Conservation (phyloP, 1,140 invertebrate species). For the Tribolium castaneum region DNA sequence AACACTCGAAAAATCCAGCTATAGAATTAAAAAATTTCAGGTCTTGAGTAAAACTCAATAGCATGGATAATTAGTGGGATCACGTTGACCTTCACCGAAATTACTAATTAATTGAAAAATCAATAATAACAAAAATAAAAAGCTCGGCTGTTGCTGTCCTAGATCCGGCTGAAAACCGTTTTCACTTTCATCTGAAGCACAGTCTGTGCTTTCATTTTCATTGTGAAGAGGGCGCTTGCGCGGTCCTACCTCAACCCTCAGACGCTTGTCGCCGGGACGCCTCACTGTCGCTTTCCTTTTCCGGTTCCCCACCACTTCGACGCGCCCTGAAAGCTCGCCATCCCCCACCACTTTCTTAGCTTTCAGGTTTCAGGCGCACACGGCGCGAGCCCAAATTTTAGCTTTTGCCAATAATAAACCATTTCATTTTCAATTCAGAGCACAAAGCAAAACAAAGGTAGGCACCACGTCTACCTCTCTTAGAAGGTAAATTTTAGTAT, state of each 20-base stretch:
- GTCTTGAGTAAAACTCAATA: neutral
- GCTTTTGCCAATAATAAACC: neutral
- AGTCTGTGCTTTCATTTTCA: constrained; percentile 15
- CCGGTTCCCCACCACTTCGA: constrained; percentile 39
- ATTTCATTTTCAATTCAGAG: no score
- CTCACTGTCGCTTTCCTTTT: constrained; percentile 46
- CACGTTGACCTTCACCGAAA: no score
- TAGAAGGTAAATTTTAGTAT: no score
- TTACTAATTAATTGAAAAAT: no score
- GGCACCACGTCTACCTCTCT: no score
- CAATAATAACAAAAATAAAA: neutral
- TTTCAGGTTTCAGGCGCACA: neutral
- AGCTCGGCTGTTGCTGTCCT: neutral
- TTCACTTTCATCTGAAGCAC: constrained; percentile 11
- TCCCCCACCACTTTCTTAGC: constrained; percentile 12
- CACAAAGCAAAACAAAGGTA: no score
- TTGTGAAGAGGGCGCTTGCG: constrained; percentile 41
- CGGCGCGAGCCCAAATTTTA: neutral
- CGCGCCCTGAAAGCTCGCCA: constrained; percentile 19
- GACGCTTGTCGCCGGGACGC: constrained; percentile 52
- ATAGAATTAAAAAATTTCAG: neutral
- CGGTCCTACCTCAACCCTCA: constrained; percentile 56
- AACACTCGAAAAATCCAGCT: neutral
- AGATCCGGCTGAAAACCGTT: neutral
- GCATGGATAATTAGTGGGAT: neutral